A percentile compares a stretch with the other conserved stretches of the same genome.
phyloP scores from a whole-genome alignment of 2,797 vertebrate genomes.

The Chrosomus eos region DNA sequence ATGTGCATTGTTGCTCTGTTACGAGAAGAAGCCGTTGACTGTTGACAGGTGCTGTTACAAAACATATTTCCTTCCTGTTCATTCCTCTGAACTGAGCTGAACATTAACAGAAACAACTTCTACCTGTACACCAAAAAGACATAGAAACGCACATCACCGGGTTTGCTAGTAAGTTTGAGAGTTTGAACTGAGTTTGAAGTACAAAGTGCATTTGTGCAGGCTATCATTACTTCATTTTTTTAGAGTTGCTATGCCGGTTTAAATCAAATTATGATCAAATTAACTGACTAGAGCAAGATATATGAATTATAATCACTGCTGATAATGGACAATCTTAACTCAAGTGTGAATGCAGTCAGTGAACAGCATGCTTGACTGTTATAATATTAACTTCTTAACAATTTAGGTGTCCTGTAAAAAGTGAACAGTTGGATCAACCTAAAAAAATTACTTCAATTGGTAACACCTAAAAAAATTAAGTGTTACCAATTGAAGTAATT shows the following conservation, averaged over 20 bases:
- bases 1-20: neutral
- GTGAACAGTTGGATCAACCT: no score
- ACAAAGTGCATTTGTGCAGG: slow-evolving; percentile 3
- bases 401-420: no score
- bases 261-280: neutral
- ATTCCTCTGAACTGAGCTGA: neutral
- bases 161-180: neutral
- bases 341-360: neutral
- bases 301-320: neutral
- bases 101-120: neutral
- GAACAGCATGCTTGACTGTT: no score
- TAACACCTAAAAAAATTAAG: no score
- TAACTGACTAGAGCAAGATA: neutral
- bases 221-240: no score
- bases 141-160: neutral
- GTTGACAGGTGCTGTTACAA: neutral
- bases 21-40: neutral
- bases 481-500: no score
- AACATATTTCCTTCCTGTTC: neutral
- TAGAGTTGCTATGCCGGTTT: neutral
- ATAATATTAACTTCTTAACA: no score
- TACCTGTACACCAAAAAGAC: neutral
- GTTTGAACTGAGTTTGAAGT: neutral
- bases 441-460: no score
- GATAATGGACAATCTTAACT: neutral